Evolutionary conservation across 2,888 invertebrate genomes (phyloP).

Genomic region (Patella depressa): DNA sequence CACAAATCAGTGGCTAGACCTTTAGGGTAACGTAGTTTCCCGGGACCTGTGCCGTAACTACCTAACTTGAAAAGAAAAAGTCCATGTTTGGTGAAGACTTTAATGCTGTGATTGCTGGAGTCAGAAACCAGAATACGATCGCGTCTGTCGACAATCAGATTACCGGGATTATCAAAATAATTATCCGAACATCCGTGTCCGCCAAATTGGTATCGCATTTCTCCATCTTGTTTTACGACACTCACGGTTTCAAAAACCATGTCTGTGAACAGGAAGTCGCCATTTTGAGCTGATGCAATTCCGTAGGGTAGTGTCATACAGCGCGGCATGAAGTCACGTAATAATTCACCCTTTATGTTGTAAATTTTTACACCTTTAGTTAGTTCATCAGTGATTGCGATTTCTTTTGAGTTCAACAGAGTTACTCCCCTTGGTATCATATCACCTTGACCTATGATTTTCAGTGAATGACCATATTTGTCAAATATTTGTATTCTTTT

Average conservation of each 20-base stretch:
- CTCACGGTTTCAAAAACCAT: conserved; percentile 42
- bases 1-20: conserved; percentile 32
- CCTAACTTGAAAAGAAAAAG: conserved; percentile 39
- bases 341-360: conserved; percentile 16
- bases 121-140: conserved; percentile 43
- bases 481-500: conserved; percentile 38
- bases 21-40: conserved; percentile 40
- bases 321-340: conserved; percentile 16
- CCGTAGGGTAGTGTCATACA: conserved; percentile 38
- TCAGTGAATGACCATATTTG: conserved; percentile 27
- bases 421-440: conserved; percentile 39
- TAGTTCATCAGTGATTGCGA: conserved; percentile 41
- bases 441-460: conserved; percentile 25
- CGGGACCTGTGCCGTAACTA: conserved; percentile 31
- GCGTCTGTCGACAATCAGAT: conserved; percentile 30
- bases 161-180: conserved; percentile 40
- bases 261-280: conserved; percentile 41
- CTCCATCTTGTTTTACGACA: conserved; percentile 33
- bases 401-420: conserved; percentile 18
- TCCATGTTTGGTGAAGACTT: conserved; percentile 41
- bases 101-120: conserved; percentile 44
- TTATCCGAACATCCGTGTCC: conserved; percentile 31
- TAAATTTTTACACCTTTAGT: conserved; percentile 38
- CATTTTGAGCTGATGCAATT: conserved; percentile 27
- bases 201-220: conserved; percentile 34